Conservation (phyloP, 2,113 vertebrate species). For the Pomatostomus ruficeps region DNA sequence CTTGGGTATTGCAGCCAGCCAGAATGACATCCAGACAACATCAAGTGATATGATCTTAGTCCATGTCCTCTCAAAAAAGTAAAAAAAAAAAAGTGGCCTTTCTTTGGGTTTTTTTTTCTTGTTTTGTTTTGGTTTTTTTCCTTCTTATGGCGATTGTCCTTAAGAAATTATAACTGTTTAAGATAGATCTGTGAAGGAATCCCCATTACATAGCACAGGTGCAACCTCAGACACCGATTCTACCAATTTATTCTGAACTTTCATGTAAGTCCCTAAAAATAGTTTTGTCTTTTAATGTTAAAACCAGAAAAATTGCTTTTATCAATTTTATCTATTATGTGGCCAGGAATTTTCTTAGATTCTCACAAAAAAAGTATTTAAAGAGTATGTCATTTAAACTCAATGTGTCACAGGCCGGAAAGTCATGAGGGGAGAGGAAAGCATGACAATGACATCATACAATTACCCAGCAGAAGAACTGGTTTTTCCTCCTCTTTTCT, state of each 20-base stretch:
- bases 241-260: not conserved
- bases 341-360: not conserved
- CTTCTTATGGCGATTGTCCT: not conserved
- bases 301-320: not conserved
- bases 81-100: not conserved
- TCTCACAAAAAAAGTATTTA: not conserved
- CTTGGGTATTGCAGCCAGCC: not conserved
- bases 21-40: slow-evolving; percentile 21
- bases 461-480: not conserved
- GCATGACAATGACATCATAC: slow-evolving; percentile 7
- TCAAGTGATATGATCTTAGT: slow-evolving; percentile 33
- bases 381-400: not conserved
- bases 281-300: not conserved
- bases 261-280: not conserved
- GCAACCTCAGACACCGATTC: not conserved
- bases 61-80: not conserved
- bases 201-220: not conserved
- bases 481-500: not conserved
- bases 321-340: not conserved
- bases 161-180: not conserved
- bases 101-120: no score
- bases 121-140: not conserved
- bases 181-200: not conserved
- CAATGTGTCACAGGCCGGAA: not conserved
- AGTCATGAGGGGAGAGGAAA: not conserved